Base-by-base conservation (phyloP, 2,797 vertebrate genomes). In the Melanotaenia trifasciata region DNA sequence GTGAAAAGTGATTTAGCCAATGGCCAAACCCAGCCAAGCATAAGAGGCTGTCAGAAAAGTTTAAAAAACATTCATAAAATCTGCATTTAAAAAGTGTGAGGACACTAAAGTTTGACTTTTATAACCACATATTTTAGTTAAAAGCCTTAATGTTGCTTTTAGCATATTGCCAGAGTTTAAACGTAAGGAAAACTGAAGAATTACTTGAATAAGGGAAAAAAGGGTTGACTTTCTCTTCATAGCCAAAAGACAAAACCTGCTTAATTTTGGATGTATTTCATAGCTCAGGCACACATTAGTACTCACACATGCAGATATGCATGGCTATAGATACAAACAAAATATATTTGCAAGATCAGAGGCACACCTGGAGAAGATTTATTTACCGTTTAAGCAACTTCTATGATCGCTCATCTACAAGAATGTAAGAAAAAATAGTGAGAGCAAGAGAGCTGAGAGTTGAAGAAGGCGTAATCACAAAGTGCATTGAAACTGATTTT, bases 31-130 rank as follows among this genome's bases (percentile, higher is more conserved):
- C 64, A 80, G 68, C 78, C 68, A 85, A 80, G 71, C 71, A 70
- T 78, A 76, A 38, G 79, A 78, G 66, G 16, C 64, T 66, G 35
- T 24, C 61, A 70, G 67, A 69, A 79, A 74, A 70, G 43, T 78
- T 64, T 4, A 22, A 72, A 80, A 89, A 73, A 67, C 38, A 76
- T 64, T 71, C 63, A 74, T 72, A 83, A 90, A 84, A 79, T 62
- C 40, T 33, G 50, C 47, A 76, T 86, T 75, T 40, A 59, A 63
- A 40, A 47, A 76, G 64, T 33, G 40, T 57, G 68, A 83, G 61
- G 79, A 81, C 59, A 75, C 53, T 71, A 58, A 80, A 70, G 40
- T 67, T 64, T 67, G 43, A 84, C 43, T 85, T 80, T 68, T 72
- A 78, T 74, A 72, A 79, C 58, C 22, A 72, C 22, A 57, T 70